A percentile compares a stretch with the other conserved stretches of the same genome.
phyloP scores from a whole-genome alignment of 2,888 invertebrate species.

The Anarsia innoxiella region DNA sequence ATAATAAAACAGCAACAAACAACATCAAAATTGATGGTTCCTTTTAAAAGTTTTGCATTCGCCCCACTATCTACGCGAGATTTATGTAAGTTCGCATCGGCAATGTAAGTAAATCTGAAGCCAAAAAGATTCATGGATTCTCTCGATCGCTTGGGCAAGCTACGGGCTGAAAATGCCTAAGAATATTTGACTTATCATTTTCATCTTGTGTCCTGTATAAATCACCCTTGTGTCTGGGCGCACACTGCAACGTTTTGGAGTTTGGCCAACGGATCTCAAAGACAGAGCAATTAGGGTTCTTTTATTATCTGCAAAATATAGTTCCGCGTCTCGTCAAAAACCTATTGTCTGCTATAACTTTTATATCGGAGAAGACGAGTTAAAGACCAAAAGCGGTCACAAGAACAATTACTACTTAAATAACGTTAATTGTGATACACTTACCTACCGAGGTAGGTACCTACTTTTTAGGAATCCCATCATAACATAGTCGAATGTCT shows the following conservation, averaged over 20 bases:
- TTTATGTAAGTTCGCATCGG: not conserved
- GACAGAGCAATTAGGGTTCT: constrained; percentile 25
- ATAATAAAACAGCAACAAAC: too few relatives aligned
- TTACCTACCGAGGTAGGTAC: too few relatives aligned
- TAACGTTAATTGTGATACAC: too few relatives aligned
- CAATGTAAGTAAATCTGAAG: constrained; percentile 3
- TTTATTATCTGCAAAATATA: constrained; percentile 20
- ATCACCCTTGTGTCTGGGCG: constrained; percentile 12
- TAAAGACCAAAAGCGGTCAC: too few relatives aligned
- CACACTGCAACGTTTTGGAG: constrained; percentile 26
- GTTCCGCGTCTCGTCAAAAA: constrained; percentile 4
- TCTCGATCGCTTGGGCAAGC: constrained; percentile 2
- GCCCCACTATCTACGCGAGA: not conserved
- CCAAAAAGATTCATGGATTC: constrained; percentile 13
- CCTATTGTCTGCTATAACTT: too few relatives aligned
- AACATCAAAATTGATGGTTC: not conserved
- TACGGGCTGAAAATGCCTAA: not conserved
- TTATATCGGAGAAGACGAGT: too few relatives aligned
- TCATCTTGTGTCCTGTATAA: constrained; percentile 15
- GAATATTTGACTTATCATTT: constrained; percentile 16
- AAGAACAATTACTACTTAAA: too few relatives aligned
- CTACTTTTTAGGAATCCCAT: too few relatives aligned
- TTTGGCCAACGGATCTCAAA: constrained; percentile 25
- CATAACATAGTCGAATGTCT: too few relatives aligned
- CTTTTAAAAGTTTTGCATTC: not conserved